A percentile compares a stretch with the other conserved stretches of the same genome.
These are phyloP conservation scores for Psittacula derbiana DNA, from an alignment of 2,797 vertebrate genomes.

Conservation along the genomic window DNA sequence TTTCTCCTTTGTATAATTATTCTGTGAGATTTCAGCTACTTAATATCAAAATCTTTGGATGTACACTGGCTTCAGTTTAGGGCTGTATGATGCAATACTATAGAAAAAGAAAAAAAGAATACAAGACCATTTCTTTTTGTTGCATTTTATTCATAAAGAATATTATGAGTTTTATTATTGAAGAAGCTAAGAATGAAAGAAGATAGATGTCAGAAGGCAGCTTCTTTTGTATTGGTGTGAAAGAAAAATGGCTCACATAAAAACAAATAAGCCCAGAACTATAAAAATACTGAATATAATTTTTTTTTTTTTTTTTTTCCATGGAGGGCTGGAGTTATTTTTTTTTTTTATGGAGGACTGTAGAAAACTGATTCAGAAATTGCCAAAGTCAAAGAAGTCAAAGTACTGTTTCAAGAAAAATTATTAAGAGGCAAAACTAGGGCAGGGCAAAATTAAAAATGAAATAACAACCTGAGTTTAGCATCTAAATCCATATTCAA, in stretches of 20 bases:
- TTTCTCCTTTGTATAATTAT: slow-evolving; percentile 4
- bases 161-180: neutral
- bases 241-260: slow-evolving; percentile 46
- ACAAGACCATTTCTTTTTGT: neutral
- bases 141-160: slow-evolving; percentile 4
- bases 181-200: slow-evolving; percentile 28
- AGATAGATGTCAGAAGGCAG: slow-evolving; percentile 13
- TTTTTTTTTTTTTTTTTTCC: neutral
- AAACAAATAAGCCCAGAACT: slow-evolving; percentile 28
- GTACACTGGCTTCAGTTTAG: neutral
- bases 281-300: slow-evolving; percentile 24
- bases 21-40: neutral
- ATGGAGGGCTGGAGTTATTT: too few relatives aligned
- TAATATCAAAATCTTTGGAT: neutral
- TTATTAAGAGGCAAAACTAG: neutral
- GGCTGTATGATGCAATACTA: neutral
- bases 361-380: neutral
- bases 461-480: neutral
- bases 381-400: neutral
- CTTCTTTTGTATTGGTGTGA: neutral
- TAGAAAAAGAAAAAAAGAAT: neutral
- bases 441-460: neutral
- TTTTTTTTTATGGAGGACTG: too few relatives aligned
- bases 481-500: neutral
- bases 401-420: neutral